Percentiles rank a stretch among this genome's conserved stretches.
Evolutionary conservation across 23 tunicate species (phyloP).

Genomic region (Oikopleura dioica): DNA sequence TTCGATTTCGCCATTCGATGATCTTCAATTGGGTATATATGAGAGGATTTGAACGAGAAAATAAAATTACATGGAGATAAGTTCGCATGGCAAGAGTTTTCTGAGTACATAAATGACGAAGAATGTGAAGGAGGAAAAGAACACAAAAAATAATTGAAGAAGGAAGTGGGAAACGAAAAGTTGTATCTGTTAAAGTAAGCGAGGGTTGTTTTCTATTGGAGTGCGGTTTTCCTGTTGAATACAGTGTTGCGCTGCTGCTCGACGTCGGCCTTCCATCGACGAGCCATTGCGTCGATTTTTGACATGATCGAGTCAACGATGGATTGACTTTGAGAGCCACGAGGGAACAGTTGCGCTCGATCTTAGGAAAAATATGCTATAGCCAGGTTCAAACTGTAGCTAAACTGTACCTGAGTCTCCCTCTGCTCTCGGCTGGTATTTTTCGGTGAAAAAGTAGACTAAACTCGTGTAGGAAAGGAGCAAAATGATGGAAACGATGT

Average conservation of each 20-base stretch:
- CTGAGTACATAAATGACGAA: not conserved
- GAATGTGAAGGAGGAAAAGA: no score
- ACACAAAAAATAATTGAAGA: no score
- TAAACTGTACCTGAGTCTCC: not conserved
- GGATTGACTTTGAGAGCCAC: not conserved
- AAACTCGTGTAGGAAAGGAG: not conserved
- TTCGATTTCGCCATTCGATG: no score
- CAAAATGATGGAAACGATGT: not conserved
- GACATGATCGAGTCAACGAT: not conserved
- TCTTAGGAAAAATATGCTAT: no score
- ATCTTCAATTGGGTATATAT: no score
- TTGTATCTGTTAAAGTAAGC: no score
- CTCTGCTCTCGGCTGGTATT: not conserved
- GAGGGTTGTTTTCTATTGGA: no score
- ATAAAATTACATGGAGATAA: no score
- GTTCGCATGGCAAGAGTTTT: no score
- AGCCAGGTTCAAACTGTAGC: not conserved
- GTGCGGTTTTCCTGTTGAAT: not conserved
- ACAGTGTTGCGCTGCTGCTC: constrained; percentile 12
- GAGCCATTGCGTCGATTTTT: constrained; percentile 2
- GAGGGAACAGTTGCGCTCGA: no score
- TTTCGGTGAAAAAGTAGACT: constrained; percentile 9
- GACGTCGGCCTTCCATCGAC: constrained; percentile 8
- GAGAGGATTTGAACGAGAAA: not conserved
- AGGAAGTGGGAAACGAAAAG: no score